A percentile compares a stretch with the other conserved stretches of the same genome.
These are phyloP conservation scores for Phania funesta DNA, from an alignment of 2,888 invertebrate genomes.

Conservation along the genomic window DNA sequence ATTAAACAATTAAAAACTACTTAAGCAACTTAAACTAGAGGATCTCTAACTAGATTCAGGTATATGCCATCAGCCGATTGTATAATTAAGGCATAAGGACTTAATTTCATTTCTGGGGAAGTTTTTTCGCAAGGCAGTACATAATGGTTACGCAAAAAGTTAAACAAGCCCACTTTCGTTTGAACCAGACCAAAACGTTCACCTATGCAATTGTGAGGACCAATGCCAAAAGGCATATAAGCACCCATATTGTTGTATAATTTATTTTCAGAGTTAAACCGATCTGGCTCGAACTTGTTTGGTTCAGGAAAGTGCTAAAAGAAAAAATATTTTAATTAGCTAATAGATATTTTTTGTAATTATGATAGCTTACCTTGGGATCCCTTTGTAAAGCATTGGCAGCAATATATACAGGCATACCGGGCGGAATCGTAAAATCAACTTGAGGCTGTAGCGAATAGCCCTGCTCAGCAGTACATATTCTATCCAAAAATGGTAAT, in stretches of 20 bases:
- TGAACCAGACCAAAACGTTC: constrained; percentile 73
- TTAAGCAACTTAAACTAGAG: constrained; percentile 60
- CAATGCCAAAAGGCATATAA: constrained; percentile 72
- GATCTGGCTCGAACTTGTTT: constrained; percentile 71
- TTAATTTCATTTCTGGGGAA: constrained; percentile 63
- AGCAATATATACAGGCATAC: constrained; percentile 73
- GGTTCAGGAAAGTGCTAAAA: constrained; percentile 72
- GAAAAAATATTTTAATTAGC: not conserved
- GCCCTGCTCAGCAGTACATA: constrained; percentile 68
- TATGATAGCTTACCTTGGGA: constrained; percentile 68
- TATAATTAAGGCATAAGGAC: constrained; percentile 69
- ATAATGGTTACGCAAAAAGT: constrained; percentile 72
- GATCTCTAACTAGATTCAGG: constrained; percentile 69
- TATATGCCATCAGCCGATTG: constrained; percentile 69
- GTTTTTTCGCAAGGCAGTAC: constrained; percentile 69
- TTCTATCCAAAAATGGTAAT: constrained; percentile 73
- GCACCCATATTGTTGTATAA: constrained; percentile 65
- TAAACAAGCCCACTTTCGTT: constrained; percentile 71
- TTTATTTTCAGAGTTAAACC: constrained; percentile 71
- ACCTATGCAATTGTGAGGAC: constrained; percentile 74
- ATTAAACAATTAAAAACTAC: not conserved
- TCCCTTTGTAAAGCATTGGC: constrained; percentile 72
- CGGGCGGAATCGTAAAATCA: constrained; percentile 70
- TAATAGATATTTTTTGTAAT: no score
- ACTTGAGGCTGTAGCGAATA: constrained; percentile 70